Conservation (phyloP, 37 sponge, comb jelly and placozoan species). For the Aphrocallistes beatrix region DNA sequence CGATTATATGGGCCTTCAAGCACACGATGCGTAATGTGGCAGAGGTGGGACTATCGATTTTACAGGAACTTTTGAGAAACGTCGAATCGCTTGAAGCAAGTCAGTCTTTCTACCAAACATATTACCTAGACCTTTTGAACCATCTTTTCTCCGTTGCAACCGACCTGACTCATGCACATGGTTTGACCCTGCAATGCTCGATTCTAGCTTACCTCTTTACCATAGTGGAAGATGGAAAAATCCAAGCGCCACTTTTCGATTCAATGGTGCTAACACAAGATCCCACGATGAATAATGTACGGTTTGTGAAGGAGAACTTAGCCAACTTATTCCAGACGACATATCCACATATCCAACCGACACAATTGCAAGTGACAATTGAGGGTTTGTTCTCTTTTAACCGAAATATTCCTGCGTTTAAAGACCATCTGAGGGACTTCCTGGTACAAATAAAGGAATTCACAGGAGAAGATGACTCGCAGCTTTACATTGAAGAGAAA, state of each 20-base stretch:
- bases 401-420: constrained; percentile 60
- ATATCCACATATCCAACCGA: constrained; percentile 77
- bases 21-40: constrained; percentile 96
- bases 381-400: constrained; percentile 76
- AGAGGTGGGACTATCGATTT: constrained; percentile 53
- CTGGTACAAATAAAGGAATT: constrained; percentile 81
- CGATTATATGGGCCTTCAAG: constrained; percentile 90
- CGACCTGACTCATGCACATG: constrained; percentile 76
- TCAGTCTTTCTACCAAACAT: constrained; percentile 75
- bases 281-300: constrained; percentile 25
- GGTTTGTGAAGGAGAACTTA: constrained; percentile 52
- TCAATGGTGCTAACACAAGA: constrained; percentile 19
- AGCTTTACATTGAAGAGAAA: constrained; percentile 75
- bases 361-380: constrained; percentile 70
- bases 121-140: constrained; percentile 69
- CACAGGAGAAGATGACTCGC: constrained; percentile 66
- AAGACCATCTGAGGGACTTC: constrained; percentile 90
- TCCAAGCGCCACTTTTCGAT: constrained; percentile 41
- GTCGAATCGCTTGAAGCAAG: constrained; percentile 28
- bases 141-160: constrained; percentile 87
- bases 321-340: constrained; percentile 72
- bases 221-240: constrained; percentile 63
- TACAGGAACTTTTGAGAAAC: not conserved
- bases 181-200: constrained; percentile 80
- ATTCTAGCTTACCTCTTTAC: constrained; percentile 79